phyloP scores from a whole-genome alignment of 2,888 invertebrate species.

The Polydrusus tereticollis region DNA sequence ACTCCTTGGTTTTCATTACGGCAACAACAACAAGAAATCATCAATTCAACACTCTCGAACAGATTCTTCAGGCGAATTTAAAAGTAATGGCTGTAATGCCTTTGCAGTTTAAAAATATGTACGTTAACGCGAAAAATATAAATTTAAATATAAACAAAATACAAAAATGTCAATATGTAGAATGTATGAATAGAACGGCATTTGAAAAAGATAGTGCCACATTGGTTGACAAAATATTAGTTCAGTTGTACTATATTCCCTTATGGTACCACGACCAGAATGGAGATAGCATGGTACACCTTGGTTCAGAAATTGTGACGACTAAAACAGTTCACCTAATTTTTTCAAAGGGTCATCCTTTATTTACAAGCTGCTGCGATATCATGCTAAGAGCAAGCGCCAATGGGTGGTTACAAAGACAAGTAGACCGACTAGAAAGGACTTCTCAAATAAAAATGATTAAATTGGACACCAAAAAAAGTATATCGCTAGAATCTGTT shows the following conservation, averaged over 20 bases:
- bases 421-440: background rate
- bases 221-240: background rate
- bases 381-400: background rate
- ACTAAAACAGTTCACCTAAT: background rate
- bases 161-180: background rate
- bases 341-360: constrained; percentile 17
- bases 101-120: background rate
- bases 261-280: background rate
- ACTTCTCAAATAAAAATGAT: background rate
- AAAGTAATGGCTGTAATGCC: background rate
- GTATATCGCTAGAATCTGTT: background rate
- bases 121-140: background rate
- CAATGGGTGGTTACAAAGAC: constrained; percentile 5
- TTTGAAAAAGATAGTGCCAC: background rate
- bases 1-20: background rate
- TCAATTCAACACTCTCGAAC: background rate
- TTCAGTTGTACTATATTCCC: background rate
- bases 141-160: background rate
- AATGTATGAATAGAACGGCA: background rate
- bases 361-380: background rate
- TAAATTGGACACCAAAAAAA: background rate
- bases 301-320: background rate
- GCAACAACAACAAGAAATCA: constrained; percentile 1
- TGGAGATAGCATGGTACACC: background rate
- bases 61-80: background rate